Conservation (phyloP, 1,140 invertebrate genomes). For the Geopemphigus sp. region DNA sequence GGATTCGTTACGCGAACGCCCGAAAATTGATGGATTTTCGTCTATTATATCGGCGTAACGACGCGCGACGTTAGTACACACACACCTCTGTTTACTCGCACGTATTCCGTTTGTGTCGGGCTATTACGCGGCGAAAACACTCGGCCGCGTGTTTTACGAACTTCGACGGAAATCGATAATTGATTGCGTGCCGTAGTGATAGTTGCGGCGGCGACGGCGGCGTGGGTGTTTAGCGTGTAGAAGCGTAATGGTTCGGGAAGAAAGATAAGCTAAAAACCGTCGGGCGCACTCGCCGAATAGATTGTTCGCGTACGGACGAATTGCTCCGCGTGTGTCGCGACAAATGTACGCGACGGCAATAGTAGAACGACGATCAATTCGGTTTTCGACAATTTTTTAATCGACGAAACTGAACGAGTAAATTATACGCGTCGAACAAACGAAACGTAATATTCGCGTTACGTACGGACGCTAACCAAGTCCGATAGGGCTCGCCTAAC, state of each 20-base stretch:
- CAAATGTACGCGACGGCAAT: too few species aligned
- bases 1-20: constrained; percentile 11
- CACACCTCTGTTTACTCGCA: constrained; percentile 9
- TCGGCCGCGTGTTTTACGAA: constrained; percentile 4
- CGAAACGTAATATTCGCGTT: too few species aligned
- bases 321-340: too few species aligned
- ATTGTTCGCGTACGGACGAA: too few species aligned
- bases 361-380: too few species aligned
- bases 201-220: background rate
- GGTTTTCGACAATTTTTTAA: too few species aligned
- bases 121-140: background rate
- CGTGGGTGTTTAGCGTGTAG: constrained; percentile 9
- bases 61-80: background rate
- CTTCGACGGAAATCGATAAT: constrained; percentile 20
- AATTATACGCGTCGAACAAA: too few species aligned
- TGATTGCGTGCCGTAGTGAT: background rate
- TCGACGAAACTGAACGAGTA: too few species aligned
- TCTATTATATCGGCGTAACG: background rate
- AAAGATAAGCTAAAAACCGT: too few species aligned
- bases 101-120: background rate
- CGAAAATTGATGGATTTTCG: background rate
- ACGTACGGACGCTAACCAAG: too few species aligned
- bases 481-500: too few species aligned
- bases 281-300: too few species aligned
- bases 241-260: background rate